Percentiles rank a stretch among this genome's conserved stretches.
Evolutionary conservation across 1,140 invertebrate species (phyloP).

Genomic region (Trachelipus rathkii): DNA sequence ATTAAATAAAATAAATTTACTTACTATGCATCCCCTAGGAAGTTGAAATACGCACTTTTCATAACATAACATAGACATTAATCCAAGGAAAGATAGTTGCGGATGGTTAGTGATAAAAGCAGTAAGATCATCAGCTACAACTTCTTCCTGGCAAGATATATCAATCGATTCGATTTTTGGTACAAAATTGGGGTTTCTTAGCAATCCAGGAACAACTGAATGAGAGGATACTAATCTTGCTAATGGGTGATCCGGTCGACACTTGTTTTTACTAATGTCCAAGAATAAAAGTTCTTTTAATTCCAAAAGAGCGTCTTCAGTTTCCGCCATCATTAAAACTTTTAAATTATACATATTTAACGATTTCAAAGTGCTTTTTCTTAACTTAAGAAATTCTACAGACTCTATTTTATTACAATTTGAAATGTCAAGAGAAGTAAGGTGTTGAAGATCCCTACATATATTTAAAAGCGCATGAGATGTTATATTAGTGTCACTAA

Average conservation of each 20-base stretch:
- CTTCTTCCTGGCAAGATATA: conserved; percentile 63
- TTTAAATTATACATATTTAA: conserved; percentile 64
- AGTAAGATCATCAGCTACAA: conserved; percentile 55
- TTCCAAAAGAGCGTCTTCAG: conserved; percentile 58
- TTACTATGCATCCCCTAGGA: conserved; percentile 43
- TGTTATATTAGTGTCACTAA: conserved; percentile 69
- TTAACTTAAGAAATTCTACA: conserved; percentile 61
- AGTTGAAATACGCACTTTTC: conserved; percentile 57
- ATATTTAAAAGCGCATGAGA: conserved; percentile 64
- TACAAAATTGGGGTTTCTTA: conserved; percentile 55
- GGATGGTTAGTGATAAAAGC: conserved; percentile 55
- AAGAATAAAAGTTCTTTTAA: conserved; percentile 60
- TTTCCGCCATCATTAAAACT: conserved; percentile 51
- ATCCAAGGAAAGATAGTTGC: conserved; percentile 60
- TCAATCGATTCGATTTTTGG: conserved; percentile 64
- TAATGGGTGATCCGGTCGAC: conserved; percentile 51
- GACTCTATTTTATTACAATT: conserved; percentile 62
- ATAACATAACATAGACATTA: conserved; percentile 61
- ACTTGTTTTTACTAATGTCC: conserved; percentile 63
- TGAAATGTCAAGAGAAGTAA: conserved; percentile 69
- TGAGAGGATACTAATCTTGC: conserved; percentile 51
- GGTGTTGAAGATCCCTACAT: conserved; percentile 62
- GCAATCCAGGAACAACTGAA: conserved; percentile 55
- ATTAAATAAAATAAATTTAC: conserved; percentile 16
- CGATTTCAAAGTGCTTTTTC: conserved; percentile 60